phyloP scores from a whole-genome alignment of 2,888 invertebrate species.

The Graphium colonna region DNA sequence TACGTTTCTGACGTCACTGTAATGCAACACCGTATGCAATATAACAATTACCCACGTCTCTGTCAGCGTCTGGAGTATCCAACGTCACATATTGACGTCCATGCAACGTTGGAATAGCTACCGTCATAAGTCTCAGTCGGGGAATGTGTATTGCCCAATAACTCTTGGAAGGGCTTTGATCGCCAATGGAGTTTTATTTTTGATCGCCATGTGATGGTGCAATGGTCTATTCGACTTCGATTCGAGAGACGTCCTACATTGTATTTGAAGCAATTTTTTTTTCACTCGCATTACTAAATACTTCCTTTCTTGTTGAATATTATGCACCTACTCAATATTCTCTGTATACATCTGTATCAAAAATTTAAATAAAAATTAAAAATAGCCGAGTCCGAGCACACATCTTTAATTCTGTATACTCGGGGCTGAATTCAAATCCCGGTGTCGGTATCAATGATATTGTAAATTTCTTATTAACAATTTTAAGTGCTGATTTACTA shows the following conservation, averaged over 20 bases:
- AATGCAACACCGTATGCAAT: slow-evolving; percentile 4
- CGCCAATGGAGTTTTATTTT: slow-evolving; percentile 28
- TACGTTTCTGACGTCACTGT: background rate
- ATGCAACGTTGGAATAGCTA: slow-evolving; percentile 35
- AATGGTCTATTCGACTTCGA: background rate
- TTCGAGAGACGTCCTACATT: background rate
- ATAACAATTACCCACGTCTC: slow-evolving; percentile 5
- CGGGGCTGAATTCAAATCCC: no score
- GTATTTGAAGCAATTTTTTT: background rate
- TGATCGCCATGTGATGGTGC: slow-evolving; percentile 23
- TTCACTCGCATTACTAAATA: no score
- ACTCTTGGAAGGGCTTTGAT: slow-evolving; percentile 28
- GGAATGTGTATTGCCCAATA: slow-evolving; percentile 27
- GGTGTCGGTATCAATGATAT: no score
- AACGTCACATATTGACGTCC: slow-evolving; percentile 49
- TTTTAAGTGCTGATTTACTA: no score
- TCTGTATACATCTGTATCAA: no score
- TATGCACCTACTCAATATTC: no score
- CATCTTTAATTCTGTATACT: no score
- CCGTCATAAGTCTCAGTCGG: slow-evolving; percentile 2
- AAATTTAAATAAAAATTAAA: no score
- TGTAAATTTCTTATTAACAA: no score
- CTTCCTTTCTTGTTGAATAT: no score
- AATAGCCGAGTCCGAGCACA: no score
- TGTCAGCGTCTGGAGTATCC: slow-evolving; percentile 26